Conservation (phyloP, 2,113 vertebrate genomes). For the Campylomormyrus numenius region DNA sequence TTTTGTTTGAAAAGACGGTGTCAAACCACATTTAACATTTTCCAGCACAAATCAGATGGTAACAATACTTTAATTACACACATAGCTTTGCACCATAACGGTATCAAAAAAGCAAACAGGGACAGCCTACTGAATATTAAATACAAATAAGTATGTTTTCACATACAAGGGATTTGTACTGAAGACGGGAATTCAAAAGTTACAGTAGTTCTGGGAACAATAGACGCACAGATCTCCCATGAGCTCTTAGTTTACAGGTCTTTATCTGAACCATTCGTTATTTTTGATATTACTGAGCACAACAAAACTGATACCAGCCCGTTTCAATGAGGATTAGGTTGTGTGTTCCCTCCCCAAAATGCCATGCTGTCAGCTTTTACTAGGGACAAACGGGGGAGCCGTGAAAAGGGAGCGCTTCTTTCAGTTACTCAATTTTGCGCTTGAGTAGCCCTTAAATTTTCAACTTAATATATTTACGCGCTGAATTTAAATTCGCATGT, state of each 20-base stretch:
- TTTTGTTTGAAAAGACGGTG: not conserved
- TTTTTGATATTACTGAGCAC: conserved; percentile 3
- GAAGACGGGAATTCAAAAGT: not conserved
- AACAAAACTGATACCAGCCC: not conserved
- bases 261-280: not conserved
- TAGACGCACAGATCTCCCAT: not conserved
- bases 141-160: not conserved
- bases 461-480: not conserved
- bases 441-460: not conserved
- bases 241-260: not conserved
- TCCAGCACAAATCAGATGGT: not conserved
- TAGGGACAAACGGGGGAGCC: not conserved
- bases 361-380: not conserved
- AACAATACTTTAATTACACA: not conserved
- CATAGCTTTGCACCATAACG: not conserved
- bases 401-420: not conserved
- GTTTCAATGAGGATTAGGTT: not conserved
- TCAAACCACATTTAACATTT: not conserved
- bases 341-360: not conserved
- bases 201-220: not conserved
- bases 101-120: not conserved
- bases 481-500: not conserved
- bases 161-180: not conserved
- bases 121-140: not conserved
- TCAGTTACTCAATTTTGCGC: not conserved